phyloP scores from a whole-genome alignment of 2,113 vertebrate genomes.

The Martes martes region DNA sequence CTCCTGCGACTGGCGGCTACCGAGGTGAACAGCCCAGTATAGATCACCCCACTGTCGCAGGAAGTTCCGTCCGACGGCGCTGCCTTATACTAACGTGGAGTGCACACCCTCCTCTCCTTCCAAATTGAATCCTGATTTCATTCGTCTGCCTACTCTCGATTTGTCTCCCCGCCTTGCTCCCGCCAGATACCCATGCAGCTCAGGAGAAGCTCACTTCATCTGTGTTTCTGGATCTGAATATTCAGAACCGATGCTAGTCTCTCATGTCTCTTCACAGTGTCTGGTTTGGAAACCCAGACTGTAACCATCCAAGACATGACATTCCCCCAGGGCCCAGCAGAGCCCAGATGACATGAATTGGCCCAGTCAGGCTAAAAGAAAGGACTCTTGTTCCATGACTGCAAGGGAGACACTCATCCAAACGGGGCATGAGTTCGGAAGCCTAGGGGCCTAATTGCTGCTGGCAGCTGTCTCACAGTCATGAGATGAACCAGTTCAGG shows the following conservation, averaged over 20 bases:
- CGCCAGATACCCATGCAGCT: neutral
- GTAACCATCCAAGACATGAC: neutral
- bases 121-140: neutral
- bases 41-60: accelerated
- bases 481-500: accelerated
- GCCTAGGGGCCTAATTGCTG: accelerated
- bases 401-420: neutral
- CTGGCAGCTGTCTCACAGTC: accelerated
- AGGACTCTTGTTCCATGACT: neutral
- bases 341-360: no score
- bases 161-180: neutral
- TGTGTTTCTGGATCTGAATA: neutral
- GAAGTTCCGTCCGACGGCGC: accelerated
- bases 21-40: accelerated
- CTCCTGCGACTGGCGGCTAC: accelerated
- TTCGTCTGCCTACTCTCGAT: neutral
- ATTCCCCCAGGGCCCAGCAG: neutral
- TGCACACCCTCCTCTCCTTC: neutral
- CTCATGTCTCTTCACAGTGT: neutral
- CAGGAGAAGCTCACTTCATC: neutral
- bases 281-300: neutral
- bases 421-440: accelerated
- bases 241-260: neutral
- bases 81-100: accelerated
- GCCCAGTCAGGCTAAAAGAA: neutral